These are phyloP conservation scores for Oostethus manadensis DNA, from an alignment of 2,113 vertebrate species.

Conservation along the genomic window DNA sequence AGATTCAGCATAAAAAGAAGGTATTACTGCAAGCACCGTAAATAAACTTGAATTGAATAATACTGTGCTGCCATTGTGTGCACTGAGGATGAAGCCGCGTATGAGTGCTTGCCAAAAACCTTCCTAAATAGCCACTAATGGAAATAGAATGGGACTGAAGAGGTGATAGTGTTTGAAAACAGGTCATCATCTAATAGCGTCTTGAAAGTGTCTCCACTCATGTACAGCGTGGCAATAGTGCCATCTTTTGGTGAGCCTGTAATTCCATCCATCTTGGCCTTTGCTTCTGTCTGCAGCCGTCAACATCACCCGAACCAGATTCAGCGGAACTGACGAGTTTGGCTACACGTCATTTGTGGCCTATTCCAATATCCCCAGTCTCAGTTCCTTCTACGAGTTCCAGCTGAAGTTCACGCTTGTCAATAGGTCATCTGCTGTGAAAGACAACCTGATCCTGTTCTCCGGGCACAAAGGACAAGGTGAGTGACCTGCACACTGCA, in stretches of 20 bases:
- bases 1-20: conserved; percentile 30
- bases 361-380: conserved; percentile 70
- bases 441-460: conserved; percentile 85
- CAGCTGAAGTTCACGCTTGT: conserved; percentile 78
- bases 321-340: conserved; percentile 77
- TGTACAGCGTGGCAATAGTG: conserved; percentile 62
- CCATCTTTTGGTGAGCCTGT: conserved; percentile 65
- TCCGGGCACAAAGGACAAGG: conserved; percentile 81
- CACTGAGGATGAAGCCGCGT: conserved; percentile 38
- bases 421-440: conserved; percentile 72
- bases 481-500: conserved; percentile 54
- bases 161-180: conserved; percentile 63
- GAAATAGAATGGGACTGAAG: conserved; percentile 60
- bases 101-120: conserved; percentile 37
- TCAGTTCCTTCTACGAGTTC: conserved; percentile 78
- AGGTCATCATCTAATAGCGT: conserved; percentile 60
- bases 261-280: conserved; percentile 1
- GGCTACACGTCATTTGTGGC: conserved; percentile 81
- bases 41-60: conserved; percentile 60
- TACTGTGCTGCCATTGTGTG: conserved; percentile 39
- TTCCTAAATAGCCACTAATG: conserved; percentile 61
- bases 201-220: conserved; percentile 7
- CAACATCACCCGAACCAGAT: conserved; percentile 75
- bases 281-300: conserved; percentile 61
- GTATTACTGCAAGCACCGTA: conserved; percentile 47